Evolutionary conservation across 1,140 invertebrate genomes (phyloP).

Genomic region (Pygmarrhopalites habei): DNA sequence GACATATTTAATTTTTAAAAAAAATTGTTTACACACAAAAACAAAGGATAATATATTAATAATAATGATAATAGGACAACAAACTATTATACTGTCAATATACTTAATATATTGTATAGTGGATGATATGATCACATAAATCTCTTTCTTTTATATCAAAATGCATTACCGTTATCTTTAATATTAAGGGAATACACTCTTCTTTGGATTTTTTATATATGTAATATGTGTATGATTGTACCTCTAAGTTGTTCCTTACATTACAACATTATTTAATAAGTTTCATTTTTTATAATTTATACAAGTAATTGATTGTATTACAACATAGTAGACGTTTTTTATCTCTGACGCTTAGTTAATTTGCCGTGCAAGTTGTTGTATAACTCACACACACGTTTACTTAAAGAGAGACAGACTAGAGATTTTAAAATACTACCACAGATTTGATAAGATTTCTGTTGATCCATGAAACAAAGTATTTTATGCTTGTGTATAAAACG

Average conservation of each 20-base stretch:
- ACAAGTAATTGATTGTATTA: too few species aligned
- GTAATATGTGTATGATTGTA: background rate
- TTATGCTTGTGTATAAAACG: constrained; percentile 29
- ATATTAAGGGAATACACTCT: too few species aligned
- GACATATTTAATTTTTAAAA: constrained; percentile 1
- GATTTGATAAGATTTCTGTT: constrained; percentile 14
- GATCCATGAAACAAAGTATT: constrained; percentile 16
- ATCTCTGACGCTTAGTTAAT: background rate
- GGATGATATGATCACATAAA: too few species aligned
- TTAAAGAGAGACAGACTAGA: constrained; percentile 19
- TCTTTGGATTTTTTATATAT: background rate
- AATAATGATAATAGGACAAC: background rate
- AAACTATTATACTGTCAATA: too few species aligned
- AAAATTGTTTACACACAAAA: background rate
- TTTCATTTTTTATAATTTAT: too few species aligned
- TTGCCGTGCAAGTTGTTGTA: background rate
- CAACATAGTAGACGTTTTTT: background rate
- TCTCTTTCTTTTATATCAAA: too few species aligned
- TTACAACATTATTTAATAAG: too few species aligned
- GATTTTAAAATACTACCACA: constrained; percentile 8
- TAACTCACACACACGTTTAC: too few species aligned
- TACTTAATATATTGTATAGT: too few species aligned
- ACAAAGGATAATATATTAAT: background rate
- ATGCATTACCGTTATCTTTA: too few species aligned
- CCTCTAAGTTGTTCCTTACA: background rate